phyloP scores from a whole-genome alignment of 2,113 vertebrate genomes.

The Rhabdornis inornatus region DNA sequence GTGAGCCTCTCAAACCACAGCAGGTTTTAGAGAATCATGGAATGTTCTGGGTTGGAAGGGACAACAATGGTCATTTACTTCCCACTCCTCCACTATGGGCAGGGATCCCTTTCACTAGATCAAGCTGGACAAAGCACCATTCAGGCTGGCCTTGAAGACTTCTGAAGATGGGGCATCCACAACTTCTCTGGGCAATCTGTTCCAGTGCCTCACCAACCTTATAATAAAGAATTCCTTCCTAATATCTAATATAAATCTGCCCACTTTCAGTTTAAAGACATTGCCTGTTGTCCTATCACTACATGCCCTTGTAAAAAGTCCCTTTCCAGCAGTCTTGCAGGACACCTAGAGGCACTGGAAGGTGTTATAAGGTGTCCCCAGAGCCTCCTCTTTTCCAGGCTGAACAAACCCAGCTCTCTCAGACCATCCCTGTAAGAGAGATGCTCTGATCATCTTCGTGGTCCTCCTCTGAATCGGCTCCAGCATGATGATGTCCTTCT shows the following conservation, averaged over 20 bases:
- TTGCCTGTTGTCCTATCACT: neutral
- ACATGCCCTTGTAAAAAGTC: neutral
- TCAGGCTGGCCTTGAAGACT: neutral
- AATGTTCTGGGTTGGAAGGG: neutral
- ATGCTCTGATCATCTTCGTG: neutral
- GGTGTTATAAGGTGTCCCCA: neutral
- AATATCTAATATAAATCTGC: neutral
- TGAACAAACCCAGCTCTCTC: neutral
- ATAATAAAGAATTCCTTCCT: neutral
- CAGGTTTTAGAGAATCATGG: neutral
- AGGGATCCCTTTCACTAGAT: neutral
- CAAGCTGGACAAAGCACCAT: accelerated
- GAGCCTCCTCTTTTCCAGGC: neutral
- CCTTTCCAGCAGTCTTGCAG: neutral
- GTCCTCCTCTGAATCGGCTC: neutral
- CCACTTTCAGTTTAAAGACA: neutral
- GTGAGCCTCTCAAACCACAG: neutral
- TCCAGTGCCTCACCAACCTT: neutral
- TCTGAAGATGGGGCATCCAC: neutral
- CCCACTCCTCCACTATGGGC: neutral
- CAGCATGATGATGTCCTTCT: neutral
- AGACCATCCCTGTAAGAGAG: neutral
- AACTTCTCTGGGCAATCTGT: neutral
- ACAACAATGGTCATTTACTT: neutral
- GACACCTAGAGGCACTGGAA: neutral